Conservation (phyloP, 2,113 vertebrate genomes). For the Petaurus breviceps region DNA sequence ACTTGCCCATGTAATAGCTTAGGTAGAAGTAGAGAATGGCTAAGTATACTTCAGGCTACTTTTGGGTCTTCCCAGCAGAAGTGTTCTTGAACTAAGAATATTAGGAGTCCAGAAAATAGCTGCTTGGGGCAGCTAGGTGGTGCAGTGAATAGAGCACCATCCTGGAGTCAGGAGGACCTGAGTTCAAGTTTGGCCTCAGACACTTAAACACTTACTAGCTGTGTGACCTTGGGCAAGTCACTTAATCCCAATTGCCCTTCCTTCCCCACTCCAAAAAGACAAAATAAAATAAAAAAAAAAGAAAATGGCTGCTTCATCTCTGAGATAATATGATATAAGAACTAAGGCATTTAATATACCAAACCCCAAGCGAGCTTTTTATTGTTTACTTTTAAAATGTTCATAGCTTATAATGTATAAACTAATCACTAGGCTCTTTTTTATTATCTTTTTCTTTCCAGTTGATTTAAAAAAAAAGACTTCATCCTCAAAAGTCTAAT, state of each 20-base stretch:
- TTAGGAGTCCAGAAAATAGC: constrained; percentile 31
- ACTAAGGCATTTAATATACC: constrained; percentile 54
- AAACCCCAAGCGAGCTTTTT: constrained; percentile 35
- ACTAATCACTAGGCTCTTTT: constrained; percentile 1
- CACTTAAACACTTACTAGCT: too few species aligned
- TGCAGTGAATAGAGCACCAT: too few species aligned
- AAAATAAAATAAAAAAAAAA: too few species aligned
- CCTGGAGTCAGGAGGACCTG: too few species aligned
- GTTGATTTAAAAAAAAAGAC: neutral
- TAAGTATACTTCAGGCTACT: neutral
- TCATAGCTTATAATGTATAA: constrained; percentile 8
- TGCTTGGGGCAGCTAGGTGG: neutral
- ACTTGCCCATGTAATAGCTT: constrained; percentile 25
- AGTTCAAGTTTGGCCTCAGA: too few species aligned
- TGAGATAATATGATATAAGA: constrained; percentile 36
- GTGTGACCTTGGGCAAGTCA: too few species aligned
- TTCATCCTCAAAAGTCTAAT: neutral
- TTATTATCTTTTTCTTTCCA: neutral
- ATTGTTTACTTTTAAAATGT: constrained; percentile 49
- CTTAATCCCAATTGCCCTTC: too few species aligned
- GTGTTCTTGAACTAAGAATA: constrained; percentile 15
- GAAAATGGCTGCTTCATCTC: constrained; percentile 57
- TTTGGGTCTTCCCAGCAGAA: constrained; percentile 45
- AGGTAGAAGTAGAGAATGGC: constrained; percentile 42
- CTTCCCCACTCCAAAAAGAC: too few species aligned